Evolutionary conservation across 2,113 vertebrate genomes (phyloP), one percentile per base, ranked within the genome.

Genomic region (Falco punctatus): DNA sequence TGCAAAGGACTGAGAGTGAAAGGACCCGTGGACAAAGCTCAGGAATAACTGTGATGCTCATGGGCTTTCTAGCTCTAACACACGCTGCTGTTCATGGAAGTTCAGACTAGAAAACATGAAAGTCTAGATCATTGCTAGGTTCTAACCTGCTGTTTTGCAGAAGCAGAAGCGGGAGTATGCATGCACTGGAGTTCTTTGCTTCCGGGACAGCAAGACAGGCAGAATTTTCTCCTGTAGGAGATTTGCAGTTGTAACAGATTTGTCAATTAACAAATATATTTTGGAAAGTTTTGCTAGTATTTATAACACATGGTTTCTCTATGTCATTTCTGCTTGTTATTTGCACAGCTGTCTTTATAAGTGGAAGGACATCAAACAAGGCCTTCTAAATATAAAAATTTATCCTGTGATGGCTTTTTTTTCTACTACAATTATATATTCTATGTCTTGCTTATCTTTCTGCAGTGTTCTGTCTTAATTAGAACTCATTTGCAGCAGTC

Each of bases 401-500:
- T 85, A 72, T n/a, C 21, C 46, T 57, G 26, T 57, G 40, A 42
- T 66, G 35, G 10, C 10, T 59, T 79, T 85, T 73, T 64, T 61
- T 84, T 59, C 16, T 33, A 21, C 54, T 84, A 79, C 13, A 11
- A 78, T 92, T 91, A 81, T 79, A 15, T 40, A 67, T 81, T 91
- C 80, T 86, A 13, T 66, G 57, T 55, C 69, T 86, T 79, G 38
- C 89, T 96, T 87, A 44, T 55, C 44, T 96, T 87, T 89, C 69
- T 84, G 32, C 33, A n/a, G 22, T 35, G 20, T 79, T 93, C 54
- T 87, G 32, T 85, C 54, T 81, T 94, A 96, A 89, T 91, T 91
- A 96, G 81, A 75, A 70, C 65, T 88, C 92, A 54, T 97, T 92
- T 85, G 52, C 27, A 75, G 40, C 57, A 71, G 55, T 55, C 75